phyloP scores from a whole-genome alignment of 2,888 invertebrate genomes.

The Himalopsyche kuldschensis region DNA sequence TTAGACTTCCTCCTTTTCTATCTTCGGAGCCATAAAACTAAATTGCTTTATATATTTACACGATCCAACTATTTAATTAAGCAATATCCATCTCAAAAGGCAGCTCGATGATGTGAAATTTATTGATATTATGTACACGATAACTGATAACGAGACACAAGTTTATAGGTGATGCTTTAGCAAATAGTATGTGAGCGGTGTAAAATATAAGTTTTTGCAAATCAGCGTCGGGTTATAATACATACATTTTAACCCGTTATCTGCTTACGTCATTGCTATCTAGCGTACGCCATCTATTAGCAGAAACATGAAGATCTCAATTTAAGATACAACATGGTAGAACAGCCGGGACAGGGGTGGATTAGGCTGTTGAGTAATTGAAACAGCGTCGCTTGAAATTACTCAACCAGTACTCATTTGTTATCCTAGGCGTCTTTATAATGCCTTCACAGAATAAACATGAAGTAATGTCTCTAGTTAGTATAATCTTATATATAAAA shows the following conservation, averaged over 20 bases:
- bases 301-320: neutral
- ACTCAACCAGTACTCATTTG: too few species aligned
- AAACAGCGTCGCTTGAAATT: too few species aligned
- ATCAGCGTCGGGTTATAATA: neutral
- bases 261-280: neutral
- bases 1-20: neutral
- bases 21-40: neutral
- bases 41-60: neutral
- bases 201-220: neutral
- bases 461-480: too few species aligned
- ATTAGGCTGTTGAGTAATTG: neutral
- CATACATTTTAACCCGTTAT: constrained; percentile 1
- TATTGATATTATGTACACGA: neutral
- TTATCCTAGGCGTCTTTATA: too few species aligned
- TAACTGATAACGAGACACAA: neutral
- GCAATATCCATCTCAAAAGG: neutral
- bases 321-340: neutral
- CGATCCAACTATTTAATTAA: neutral
- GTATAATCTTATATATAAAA: too few species aligned
- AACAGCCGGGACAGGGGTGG: neutral
- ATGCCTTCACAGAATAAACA: too few species aligned
- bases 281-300: constrained; percentile 1
- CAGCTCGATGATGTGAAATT: neutral
- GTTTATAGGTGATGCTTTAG: neutral
- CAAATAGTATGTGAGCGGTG: neutral